Base-by-base conservation (phyloP, 2,113 vertebrate genomes). In the Callaeas wilsoni region DNA sequence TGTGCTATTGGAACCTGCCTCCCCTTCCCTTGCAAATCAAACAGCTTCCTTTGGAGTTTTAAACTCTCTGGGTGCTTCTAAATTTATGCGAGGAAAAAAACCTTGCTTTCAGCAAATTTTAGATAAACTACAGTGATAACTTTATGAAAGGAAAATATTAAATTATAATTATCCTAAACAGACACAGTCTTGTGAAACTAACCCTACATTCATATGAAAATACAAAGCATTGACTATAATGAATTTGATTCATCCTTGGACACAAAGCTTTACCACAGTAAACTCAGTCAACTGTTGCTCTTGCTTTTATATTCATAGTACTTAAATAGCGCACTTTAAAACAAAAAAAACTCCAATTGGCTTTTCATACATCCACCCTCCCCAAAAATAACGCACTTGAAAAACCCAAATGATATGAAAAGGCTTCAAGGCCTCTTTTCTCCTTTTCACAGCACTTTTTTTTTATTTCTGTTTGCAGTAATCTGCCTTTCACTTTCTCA, bases 401-500 rank as follows among this genome's bases (percentile, higher is more conserved):
- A 98, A 98, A 98, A 98, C 98, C 97, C 98, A 98, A 98, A 98
- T 98, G 98, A 98, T 98, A 98, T 98, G 98, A 98, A 98, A 97
- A 98, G 98, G 98, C 97, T 98, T 98, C 98, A 98, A 98, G 98
- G 98, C 97, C 97, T 98, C 98, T 98, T 98, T 98, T 98, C 98
- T 98, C 98, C 97, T 94, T 97, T 98, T 98, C 98, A 98, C 97
- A 97, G 97, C 94, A 96, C 96, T 97, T 97, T 96, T 96, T 97
- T 98, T 98, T 98, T 97, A 98, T 98, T 98, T 98, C 98, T 98
- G 98, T 98, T 98, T 98, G 98, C 98, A 98, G 98, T 98, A 98
- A 98, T 98, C 98, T 98, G 98, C 98, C 98, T 98, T 98, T 98
- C 98, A 98, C 98, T 98, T 98, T 98, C 98, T 98, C 98, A 98